Base-by-base conservation (phyloP, 2,888 invertebrate genomes). In the Strigamia maritima region DNA sequence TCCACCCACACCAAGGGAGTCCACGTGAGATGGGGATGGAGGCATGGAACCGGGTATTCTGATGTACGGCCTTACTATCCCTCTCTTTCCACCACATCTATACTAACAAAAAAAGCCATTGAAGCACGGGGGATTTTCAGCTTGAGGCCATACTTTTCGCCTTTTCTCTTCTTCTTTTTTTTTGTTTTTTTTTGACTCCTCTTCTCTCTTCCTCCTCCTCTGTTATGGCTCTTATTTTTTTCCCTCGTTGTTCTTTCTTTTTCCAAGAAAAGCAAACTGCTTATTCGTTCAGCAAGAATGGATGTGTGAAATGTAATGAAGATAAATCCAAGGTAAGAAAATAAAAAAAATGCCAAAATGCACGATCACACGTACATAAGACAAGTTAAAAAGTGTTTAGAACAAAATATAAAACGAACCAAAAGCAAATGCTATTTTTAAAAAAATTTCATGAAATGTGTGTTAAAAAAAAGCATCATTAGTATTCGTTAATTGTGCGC, bases 161-260 rank as follows among this genome's bases (percentile, higher is more conserved):
- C 75, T 40, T 75, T 75, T 40, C 40, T 75, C 74, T 74, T 74
- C 74, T 74, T 74, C n/a, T 31, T 26, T 70, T 26, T n/a, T 74
- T 31, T 31, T n/a, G 3, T 14, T 31, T 31, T 75, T 75, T 31
- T 38, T n/a, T 2, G 40, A 31, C 35, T 75, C 75, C 31, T 40
- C 75, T 75, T 38, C 75, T 35, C n/a, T 75, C 38, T 10, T 75
- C 35, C 22, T 38, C 75, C 75, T 40, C 19, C 35, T 75, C 40
- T 75, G 35, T 75, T 75, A 75, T 75, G 75, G 75, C 40, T 35
- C 22, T 38, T 75, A 40, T 75, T 75, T 75, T 75, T 75, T 38
- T 75, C 65, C 28, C 65, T 65, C 65, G 65, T 65, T 65, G 26
- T 65, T 65, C 65, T 65, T 65, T 65, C 65, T 65, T 65, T 49